phyloP scores from a whole-genome alignment of 1,140 invertebrate genomes.

The Acromyrmex charruanus region DNA sequence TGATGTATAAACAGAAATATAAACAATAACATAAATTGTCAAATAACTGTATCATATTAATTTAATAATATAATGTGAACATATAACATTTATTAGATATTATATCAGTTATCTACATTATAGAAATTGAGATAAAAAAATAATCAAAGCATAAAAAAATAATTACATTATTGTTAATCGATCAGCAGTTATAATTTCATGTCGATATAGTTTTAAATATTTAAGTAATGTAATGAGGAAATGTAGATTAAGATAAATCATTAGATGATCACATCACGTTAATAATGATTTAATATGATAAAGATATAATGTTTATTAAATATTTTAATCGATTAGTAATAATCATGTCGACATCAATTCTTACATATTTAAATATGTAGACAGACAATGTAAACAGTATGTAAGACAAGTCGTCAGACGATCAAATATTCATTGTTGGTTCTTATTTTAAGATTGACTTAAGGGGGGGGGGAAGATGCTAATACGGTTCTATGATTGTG shows the following conservation, averaged over 20 bases:
- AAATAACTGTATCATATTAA: neutral
- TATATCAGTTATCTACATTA: neutral
- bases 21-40: neutral
- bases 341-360: neutral
- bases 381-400: too few relatives aligned
- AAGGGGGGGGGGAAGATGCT: too few relatives aligned
- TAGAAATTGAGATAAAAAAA: neutral
- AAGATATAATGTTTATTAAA: too few relatives aligned
- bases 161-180: neutral
- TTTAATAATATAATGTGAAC: neutral
- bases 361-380: neutral
- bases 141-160: neutral
- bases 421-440: too few relatives aligned
- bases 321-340: neutral
- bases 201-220: neutral
- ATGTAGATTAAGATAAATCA: too few relatives aligned
- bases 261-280: too few relatives aligned
- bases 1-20: neutral
- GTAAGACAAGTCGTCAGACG: too few relatives aligned
- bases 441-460: too few relatives aligned
- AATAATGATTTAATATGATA: too few relatives aligned
- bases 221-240: neutral
- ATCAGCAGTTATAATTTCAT: neutral
- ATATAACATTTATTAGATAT: conserved; percentile 17
- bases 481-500: too few relatives aligned